Evolutionary conservation across 2,797 vertebrate species (phyloP).

Genomic region (Clamator glandarius): DNA sequence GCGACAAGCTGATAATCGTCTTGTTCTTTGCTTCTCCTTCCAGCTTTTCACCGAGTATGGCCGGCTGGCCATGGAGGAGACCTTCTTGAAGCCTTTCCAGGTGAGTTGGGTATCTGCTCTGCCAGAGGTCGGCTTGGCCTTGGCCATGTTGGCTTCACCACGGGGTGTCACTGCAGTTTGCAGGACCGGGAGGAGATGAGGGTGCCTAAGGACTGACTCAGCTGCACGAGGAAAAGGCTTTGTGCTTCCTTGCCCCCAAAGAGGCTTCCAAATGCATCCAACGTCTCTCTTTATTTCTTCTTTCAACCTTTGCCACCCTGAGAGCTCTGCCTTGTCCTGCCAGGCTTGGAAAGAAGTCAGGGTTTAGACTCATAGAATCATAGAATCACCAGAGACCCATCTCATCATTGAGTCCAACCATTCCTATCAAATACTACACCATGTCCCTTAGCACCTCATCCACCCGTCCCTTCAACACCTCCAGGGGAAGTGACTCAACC

Average conservation of each 20-base stretch:
- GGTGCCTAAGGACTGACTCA: background rate
- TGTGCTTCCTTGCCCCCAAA: background rate
- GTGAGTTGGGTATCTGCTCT: slow-evolving; percentile 71
- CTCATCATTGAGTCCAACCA: no score
- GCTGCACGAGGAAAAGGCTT: background rate
- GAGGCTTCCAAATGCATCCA: background rate
- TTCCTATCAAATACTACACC: no score
- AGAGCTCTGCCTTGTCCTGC: background rate
- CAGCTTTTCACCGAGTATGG: slow-evolving; percentile 99
- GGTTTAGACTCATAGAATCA: no score
- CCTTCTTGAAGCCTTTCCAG: slow-evolving; percentile 97
- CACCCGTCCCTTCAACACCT: no score
- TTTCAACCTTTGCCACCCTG: background rate
- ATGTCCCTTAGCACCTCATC: no score
- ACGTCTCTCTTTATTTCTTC: background rate
- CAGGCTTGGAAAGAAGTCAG: background rate
- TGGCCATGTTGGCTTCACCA: slow-evolving; percentile 28
- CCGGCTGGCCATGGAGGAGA: slow-evolving; percentile 97
- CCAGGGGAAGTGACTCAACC: no score
- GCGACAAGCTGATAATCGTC: background rate
- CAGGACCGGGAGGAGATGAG: background rate
- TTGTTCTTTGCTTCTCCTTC: background rate
- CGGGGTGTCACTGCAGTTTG: slow-evolving; percentile 70
- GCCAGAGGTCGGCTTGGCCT: background rate
- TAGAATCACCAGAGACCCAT: no score